These are phyloP conservation scores for Leucophora obtusa DNA, from an alignment of 2,888 invertebrate genomes.

Conservation along the genomic window DNA sequence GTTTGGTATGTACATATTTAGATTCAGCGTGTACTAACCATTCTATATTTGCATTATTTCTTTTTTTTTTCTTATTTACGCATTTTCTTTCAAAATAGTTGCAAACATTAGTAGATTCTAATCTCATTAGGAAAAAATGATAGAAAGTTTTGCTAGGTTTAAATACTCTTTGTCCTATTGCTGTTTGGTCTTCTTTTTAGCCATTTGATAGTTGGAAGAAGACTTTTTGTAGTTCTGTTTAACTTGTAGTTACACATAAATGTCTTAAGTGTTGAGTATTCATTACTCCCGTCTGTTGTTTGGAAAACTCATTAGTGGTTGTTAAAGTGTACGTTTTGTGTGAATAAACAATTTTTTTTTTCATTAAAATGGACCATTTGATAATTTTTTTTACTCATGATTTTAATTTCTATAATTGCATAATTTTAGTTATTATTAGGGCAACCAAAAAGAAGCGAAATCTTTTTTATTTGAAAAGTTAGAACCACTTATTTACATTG, in stretches of 20 bases:
- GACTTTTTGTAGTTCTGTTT: conserved; percentile 26
- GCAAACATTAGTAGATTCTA: conserved; percentile 63
- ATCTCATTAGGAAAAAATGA: conserved; percentile 46
- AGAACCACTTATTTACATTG: no score
- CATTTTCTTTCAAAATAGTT: conserved; percentile 49
- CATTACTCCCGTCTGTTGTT: conserved; percentile 29
- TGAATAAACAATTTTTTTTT: background rate
- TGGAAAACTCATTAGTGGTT: conserved; percentile 57
- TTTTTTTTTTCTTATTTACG: conserved; percentile 46
- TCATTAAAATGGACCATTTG: conserved; percentile 48
- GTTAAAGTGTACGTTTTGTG: conserved; percentile 30
- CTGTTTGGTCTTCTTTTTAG: background rate
- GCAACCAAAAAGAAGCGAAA: no score
- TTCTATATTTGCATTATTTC: conserved; percentile 21
- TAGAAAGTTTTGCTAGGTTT: conserved; percentile 42
- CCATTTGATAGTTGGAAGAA: background rate
- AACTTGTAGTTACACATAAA: conserved; percentile 44
- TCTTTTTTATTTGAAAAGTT: no score
- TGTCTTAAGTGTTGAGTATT: conserved; percentile 20
- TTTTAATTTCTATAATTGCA: conserved; percentile 61
- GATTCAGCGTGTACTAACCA: conserved; percentile 28
- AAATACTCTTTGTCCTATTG: conserved; percentile 4
- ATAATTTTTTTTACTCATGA: conserved; percentile 55
- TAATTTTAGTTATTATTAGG: conserved; percentile 54
- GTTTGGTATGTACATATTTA: conserved; percentile 4